A percentile compares a stretch with the other conserved stretches of the same genome.
Conservation (phyloP, 2,797 vertebrate species). For the Acrossocheilus wenchowensis region DNA sequence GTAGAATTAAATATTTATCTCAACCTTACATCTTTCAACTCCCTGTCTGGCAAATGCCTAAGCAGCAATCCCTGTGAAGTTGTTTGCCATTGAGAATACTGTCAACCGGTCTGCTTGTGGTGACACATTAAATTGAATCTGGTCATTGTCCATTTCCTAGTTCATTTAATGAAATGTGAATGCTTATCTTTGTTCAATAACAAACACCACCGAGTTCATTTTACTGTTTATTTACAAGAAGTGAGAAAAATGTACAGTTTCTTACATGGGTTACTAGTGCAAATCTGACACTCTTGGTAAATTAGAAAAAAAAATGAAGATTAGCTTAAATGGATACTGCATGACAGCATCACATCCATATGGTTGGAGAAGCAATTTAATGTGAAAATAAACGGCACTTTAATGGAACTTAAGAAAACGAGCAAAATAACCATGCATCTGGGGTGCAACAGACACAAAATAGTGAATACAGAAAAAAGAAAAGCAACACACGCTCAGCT, state of each 20-base stretch:
- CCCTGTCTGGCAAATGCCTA: slow-evolving; percentile 58
- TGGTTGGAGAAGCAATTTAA: slow-evolving; percentile 34
- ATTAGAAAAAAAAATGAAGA: slow-evolving; percentile 62
- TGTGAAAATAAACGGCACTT: slow-evolving; percentile 41
- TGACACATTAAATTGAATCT: slow-evolving; percentile 76
- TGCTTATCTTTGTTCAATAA: slow-evolving; percentile 35
- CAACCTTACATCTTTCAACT: slow-evolving; percentile 44
- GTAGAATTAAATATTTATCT: slow-evolving; percentile 29
- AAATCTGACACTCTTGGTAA: slow-evolving; percentile 80
- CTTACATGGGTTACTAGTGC: slow-evolving; percentile 98
- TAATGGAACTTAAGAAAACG: slow-evolving; percentile 40
- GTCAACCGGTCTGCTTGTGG: slow-evolving; percentile 76
- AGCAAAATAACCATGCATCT: slow-evolving; percentile 46
- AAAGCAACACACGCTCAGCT: background rate
- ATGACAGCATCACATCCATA: slow-evolving; percentile 37
- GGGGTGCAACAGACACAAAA: slow-evolving; percentile 22
- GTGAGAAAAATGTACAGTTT: slow-evolving; percentile 96
- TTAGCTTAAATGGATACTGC: slow-evolving; percentile 48
- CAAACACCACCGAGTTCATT: slow-evolving; percentile 60
- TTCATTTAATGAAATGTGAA: slow-evolving; percentile 19
- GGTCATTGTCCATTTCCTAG: slow-evolving; percentile 50
- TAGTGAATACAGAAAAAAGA: slow-evolving; percentile 12
- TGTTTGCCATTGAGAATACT: slow-evolving; percentile 72
- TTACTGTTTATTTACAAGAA: slow-evolving; percentile 95
- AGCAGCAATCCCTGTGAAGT: slow-evolving; percentile 68